Base-by-base conservation (phyloP, 2,113 vertebrate species). In the Microcebus murinus region DNA sequence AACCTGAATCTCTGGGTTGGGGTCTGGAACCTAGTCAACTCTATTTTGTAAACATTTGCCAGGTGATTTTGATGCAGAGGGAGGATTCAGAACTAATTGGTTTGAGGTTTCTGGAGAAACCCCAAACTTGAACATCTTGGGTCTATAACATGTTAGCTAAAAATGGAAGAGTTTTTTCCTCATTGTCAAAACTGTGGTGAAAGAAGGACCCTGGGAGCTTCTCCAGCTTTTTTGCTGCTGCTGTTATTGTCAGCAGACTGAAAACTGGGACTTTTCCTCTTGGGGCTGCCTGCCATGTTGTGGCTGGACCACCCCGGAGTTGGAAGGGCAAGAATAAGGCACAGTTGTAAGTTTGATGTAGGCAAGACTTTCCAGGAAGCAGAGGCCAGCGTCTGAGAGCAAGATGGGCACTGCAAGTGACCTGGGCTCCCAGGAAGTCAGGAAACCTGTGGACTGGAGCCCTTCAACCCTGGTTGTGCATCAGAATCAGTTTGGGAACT, bases 261-360 rank as follows among this genome's bases (percentile, higher is more conserved):
- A 91, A 95, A 85, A 67, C 82, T 94, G 48, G 71, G 76, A 85
- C 8, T 85, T 93, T 92, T 88, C 55, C 73, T 63, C 48, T 57
- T 73, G 79, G 31, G 48, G 77, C 71, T 93, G 91, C 50, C 67
- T 91, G 81, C 88, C 81, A 67, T 77, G 18, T 61, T 92, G 77
- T 81, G 80, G 65, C 85, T 61, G 65, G 96, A 80, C 88, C 93
- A 94, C 76, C 93, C 95, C 34, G 42, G 95, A 76, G 57, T 34
- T 93, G 31, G 93, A 95, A 79, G 71, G 90, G 67, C n/a, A 36
- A 42, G 39, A 84, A 36, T 81, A 85, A 92, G 59, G 42, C 74
- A 63, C 45, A 36, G 8, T 68, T 91, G 39, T 70, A 31, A 42
- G 29, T 90, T 31, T 73, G 39, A 29, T 93, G 70, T 48, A 84